A percentile compares a stretch with the other conserved stretches of the same genome.
Conservation (phyloP, 92 coral and sea anemone species). For the Parazoanthus atlanticus region DNA sequence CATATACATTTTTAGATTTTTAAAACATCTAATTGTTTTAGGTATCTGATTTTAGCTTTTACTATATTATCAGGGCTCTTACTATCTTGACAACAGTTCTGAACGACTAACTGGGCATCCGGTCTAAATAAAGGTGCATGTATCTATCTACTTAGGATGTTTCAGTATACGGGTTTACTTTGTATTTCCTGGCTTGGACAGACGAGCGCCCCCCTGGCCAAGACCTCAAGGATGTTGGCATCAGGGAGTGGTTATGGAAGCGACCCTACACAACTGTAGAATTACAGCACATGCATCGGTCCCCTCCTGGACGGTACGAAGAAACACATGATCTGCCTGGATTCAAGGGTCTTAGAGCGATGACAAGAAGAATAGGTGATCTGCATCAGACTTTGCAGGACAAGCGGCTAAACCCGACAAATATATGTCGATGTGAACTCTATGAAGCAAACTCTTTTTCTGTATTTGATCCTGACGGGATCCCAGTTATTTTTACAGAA, state of each 20-base stretch:
- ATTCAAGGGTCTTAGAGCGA: constrained; percentile 33
- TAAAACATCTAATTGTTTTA: too few species aligned
- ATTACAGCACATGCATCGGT: constrained; percentile 44
- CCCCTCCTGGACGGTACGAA: constrained; percentile 5
- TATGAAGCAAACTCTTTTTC: constrained; percentile 31
- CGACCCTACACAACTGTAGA: constrained; percentile 58
- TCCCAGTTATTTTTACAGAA: constrained; percentile 26
- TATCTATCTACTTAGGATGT: constrained; percentile 8
- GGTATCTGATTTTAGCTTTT: too few species aligned
- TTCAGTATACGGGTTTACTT: constrained; percentile 33
- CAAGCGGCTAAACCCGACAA: background rate
- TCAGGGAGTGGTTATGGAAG: constrained; percentile 63
- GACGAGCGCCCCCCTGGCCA: constrained; percentile 52
- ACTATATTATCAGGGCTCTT: too few species aligned
- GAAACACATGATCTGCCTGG: background rate
- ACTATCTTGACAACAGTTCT: too few species aligned
- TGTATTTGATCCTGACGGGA: constrained; percentile 33
- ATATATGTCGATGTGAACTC: constrained; percentile 9
- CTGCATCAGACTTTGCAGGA: background rate
- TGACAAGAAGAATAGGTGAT: constrained; percentile 4
- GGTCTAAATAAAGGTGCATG: too few species aligned
- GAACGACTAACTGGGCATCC: background rate
- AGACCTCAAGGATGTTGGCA: constrained; percentile 45
- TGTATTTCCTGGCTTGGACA: constrained; percentile 61
- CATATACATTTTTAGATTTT: too few species aligned